These are phyloP conservation scores for Tachysurus fulvidraco DNA, from an alignment of 2,113 vertebrate species.

Conservation along the genomic window DNA sequence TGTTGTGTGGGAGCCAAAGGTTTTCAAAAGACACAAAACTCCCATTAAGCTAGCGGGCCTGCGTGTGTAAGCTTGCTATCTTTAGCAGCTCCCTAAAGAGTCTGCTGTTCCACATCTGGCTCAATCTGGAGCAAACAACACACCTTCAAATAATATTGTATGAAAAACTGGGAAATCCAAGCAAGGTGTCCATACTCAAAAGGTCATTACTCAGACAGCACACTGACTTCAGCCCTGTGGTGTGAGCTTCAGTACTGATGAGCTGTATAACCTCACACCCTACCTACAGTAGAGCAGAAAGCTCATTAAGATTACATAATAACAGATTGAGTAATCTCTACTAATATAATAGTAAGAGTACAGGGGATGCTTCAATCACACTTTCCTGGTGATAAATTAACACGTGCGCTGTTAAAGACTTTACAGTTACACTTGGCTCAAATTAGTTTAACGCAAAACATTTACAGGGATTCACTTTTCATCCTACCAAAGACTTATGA, in stretches of 20 bases:
- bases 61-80: neutral
- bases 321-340: neutral
- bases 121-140: neutral
- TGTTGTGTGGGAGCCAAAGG: neutral
- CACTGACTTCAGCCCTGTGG: neutral
- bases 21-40: constrained; percentile 15
- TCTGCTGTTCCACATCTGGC: too few species aligned
- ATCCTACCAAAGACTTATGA: neutral
- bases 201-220: neutral
- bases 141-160: neutral
- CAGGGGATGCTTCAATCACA: neutral
- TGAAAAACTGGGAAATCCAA: neutral
- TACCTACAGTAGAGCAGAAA: neutral
- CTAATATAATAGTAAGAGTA: neutral
- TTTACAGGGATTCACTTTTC: neutral
- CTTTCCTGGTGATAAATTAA: neutral
- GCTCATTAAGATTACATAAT: neutral
- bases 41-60: neutral
- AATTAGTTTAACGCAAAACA: neutral
- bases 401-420: neutral
- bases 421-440: neutral
- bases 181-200: neutral
- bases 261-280: neutral
- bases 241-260: neutral
- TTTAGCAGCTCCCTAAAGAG: constrained; percentile 6